Base-by-base conservation (phyloP, 2,113 vertebrate species). In the Mustela nigripes region DNA sequence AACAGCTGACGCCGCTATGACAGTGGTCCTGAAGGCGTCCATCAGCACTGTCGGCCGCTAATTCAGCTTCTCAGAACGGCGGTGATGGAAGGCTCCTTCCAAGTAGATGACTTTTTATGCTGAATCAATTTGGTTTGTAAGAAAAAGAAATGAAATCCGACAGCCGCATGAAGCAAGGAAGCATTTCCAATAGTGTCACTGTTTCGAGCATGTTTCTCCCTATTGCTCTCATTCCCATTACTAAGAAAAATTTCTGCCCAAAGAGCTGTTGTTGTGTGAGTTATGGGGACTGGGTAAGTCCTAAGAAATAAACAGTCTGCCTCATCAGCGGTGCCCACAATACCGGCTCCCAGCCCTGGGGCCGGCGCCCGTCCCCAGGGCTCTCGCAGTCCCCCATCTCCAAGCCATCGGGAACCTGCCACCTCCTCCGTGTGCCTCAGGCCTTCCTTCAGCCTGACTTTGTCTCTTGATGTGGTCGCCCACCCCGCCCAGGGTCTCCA, bases 321-420 rank as follows among this genome's bases (percentile, higher is more conserved):
- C 6, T 1, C 4, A 3, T 50, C 2, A 31, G 31, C 22, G 0
- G 0, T 0, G 0, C 18, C 11, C 53, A 15, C 2, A 1, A 31
- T 9, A 31, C 26, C 21, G 1, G 11, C 28, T 21, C 48, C 11
- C 0, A 2, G 28, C 39, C 42, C 42, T 42, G 42, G 28, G 62
- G 48, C 33, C 33, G 4, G 16, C 1, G 31, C 63, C 63, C 14
- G 31, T 6, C 31, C 31, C 62, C 1, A 31, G 62, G 12, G 24
- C 74, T 21, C n/a, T 36, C 53, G n/a, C 14, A 6, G 15, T 14
- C 45, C 60, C 0, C 15, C 2, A 31, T 39, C 2, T 10, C 45
- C 2, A 0, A 26, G 28, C 14, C 80, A 21, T 45, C 65, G 8
- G 0, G 14, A 0, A 0, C 42, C 65, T 1, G 2, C 42, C 45